A percentile compares a stretch with the other conserved stretches of the same genome.
These are phyloP conservation scores for Trichomycterus rosablanca DNA, from an alignment of 2,113 vertebrate species.

Conservation along the genomic window DNA sequence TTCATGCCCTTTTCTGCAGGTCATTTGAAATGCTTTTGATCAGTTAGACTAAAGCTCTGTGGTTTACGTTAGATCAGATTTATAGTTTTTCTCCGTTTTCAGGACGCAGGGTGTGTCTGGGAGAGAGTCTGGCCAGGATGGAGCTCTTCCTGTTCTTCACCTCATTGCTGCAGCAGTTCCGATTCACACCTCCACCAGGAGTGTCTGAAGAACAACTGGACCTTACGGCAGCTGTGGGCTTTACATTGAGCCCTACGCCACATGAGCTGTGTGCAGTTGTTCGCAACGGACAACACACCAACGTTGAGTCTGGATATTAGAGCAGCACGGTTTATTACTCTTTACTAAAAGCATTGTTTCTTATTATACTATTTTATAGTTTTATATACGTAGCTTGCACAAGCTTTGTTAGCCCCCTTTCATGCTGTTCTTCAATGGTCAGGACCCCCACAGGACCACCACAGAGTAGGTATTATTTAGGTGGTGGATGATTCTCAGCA, in stretches of 20 bases:
- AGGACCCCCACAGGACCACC: no score
- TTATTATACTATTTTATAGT: no score
- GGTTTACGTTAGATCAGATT: neutral
- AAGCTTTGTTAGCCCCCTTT: no score
- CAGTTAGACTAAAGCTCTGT: neutral
- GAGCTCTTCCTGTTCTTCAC: constrained; percentile 73
- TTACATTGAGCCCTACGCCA: constrained; percentile 60
- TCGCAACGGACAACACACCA: no score
- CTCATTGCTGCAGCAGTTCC: constrained; percentile 65
- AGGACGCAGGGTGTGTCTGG: constrained; percentile 66
- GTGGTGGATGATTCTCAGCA: no score
- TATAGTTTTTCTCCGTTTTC: neutral
- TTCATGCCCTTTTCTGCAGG: constrained; percentile 68
- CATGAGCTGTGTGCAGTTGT: constrained; percentile 64
- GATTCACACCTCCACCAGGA: constrained; percentile 61
- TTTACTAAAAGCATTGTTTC: no score
- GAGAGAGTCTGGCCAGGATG: constrained; percentile 72
- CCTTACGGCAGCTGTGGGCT: constrained; percentile 60
- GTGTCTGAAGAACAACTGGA: constrained; percentile 61
- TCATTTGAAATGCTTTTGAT: constrained; percentile 15
- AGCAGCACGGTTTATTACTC: no score
- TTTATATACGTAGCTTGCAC: no score
- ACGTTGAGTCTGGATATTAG: no score
- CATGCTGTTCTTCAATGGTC: no score
- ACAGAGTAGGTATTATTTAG: no score